A percentile compares a stretch with the other conserved stretches of the same genome.
phyloP scores from a whole-genome alignment of 2,888 invertebrate species.

The Volucella inanis region DNA sequence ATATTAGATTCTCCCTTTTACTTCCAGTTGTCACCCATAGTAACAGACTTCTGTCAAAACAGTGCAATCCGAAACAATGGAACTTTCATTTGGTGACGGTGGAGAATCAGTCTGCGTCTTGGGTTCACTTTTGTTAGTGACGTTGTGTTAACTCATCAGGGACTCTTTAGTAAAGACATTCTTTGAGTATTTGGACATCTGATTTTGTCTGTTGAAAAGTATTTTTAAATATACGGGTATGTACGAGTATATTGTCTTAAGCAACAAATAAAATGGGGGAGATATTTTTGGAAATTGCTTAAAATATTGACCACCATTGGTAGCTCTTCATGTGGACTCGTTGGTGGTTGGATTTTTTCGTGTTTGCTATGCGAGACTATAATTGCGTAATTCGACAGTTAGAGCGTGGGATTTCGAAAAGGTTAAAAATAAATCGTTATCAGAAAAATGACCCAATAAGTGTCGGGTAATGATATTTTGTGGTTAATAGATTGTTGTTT shows the following conservation, averaged over 20 bases:
- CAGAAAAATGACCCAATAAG: slow-evolving; percentile 9
- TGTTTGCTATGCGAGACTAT: slow-evolving; percentile 17
- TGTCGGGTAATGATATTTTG: neutral
- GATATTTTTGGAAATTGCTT: slow-evolving; percentile 27
- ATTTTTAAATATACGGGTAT: too few relatives aligned
- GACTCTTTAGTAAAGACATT: neutral
- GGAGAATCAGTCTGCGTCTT: slow-evolving; percentile 5
- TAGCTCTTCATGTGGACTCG: neutral
- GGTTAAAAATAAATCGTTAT: slow-evolving; percentile 7
- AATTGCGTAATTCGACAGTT: slow-evolving; percentile 40
- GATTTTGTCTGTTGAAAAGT: too few relatives aligned
- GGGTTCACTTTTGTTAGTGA: neutral
- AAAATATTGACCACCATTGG: slow-evolving; percentile 2
- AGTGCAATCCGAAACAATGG: neutral
- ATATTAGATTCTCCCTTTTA: slow-evolving; percentile 19
- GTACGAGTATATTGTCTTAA: too few relatives aligned
- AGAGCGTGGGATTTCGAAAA: slow-evolving; percentile 33
- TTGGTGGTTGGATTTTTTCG: slow-evolving; percentile 20
- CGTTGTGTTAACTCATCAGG: neutral
- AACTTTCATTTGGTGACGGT: slow-evolving; percentile 4
- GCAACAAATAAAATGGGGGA: neutral
- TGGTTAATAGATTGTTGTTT: too few relatives aligned
- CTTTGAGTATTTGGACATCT: neutral
- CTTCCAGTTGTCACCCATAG: slow-evolving; percentile 57
- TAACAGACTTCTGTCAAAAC: slow-evolving; percentile 53